These are phyloP conservation scores for Schizothorax lantsangensis DNA, from an alignment of 2,797 vertebrate species.

Conservation along the genomic window DNA sequence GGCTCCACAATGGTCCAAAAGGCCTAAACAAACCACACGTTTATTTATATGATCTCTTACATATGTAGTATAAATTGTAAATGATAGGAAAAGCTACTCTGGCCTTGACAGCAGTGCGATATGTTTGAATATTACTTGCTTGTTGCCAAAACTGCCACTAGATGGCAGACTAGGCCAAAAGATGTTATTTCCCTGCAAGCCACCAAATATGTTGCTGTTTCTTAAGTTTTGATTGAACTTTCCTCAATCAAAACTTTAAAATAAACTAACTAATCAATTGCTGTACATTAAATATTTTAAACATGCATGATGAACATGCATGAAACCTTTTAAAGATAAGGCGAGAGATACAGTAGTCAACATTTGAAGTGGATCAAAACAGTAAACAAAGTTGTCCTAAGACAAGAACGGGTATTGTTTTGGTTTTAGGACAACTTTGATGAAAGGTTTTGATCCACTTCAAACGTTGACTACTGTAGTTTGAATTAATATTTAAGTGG, in stretches of 20 bases:
- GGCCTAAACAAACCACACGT: constrained; percentile 77
- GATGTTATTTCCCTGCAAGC: background rate
- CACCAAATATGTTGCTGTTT: background rate
- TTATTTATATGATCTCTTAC: background rate
- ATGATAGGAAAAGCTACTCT: background rate
- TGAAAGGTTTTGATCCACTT: background rate
- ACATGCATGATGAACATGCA: background rate
- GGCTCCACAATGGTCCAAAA: constrained; percentile 96
- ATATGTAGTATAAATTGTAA: background rate
- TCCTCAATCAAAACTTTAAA: background rate
- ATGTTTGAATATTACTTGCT: background rate
- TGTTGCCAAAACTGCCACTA: constrained; percentile 30
- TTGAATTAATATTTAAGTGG: background rate
- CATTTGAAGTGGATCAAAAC: background rate
- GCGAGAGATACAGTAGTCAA: background rate
- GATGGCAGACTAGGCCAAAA: constrained; percentile 29
- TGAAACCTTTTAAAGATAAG: background rate
- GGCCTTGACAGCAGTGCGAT: background rate
- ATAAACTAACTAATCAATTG: background rate
- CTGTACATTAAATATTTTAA: background rate
- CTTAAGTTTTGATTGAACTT: background rate
- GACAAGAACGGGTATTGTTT: background rate
- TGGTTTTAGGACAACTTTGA: background rate
- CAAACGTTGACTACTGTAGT: background rate
- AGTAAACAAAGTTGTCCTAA: background rate